Conservation (phyloP, 1,140 invertebrate genomes). For the Pseudobourletiella spinata region DNA sequence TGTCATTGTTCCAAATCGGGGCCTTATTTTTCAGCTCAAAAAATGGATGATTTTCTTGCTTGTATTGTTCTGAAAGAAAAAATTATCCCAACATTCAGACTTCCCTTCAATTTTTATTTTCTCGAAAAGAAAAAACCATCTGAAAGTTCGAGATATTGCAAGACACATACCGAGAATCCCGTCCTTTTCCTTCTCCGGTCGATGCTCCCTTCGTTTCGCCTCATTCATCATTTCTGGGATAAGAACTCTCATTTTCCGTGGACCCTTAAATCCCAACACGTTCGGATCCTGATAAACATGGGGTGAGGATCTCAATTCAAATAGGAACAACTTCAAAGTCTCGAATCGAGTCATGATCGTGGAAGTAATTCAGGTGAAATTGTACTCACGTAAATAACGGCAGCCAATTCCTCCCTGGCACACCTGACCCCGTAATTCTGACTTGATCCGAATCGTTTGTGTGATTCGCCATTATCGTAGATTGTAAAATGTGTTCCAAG, state of each 20-base stretch:
- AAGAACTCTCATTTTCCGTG: slow-evolving; percentile 95
- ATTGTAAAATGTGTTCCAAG: slow-evolving; percentile 94
- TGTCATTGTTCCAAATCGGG: slow-evolving; percentile 98
- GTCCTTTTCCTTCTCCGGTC: slow-evolving; percentile 66
- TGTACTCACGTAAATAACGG: slow-evolving; percentile 76
- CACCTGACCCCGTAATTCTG: slow-evolving; percentile 41
- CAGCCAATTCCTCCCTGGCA: slow-evolving; percentile 79
- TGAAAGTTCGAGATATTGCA: neutral
- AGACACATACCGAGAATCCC: slow-evolving; percentile 59
- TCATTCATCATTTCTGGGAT: slow-evolving; percentile 85
- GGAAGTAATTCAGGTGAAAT: too few species aligned
- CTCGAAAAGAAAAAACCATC: neutral
- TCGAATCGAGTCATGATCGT: too few species aligned
- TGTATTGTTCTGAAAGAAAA: neutral
- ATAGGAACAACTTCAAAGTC: too few species aligned
- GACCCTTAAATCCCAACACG: slow-evolving; percentile 95
- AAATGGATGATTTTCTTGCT: slow-evolving; percentile 3
- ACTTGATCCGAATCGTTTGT: slow-evolving; percentile 34
- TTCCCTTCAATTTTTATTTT: neutral
- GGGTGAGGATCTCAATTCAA: too few species aligned
- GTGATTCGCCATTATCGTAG: slow-evolving; percentile 77
- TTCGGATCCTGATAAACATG: slow-evolving; percentile 77
- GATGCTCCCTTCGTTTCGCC: slow-evolving; percentile 64
- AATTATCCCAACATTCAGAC: neutral
- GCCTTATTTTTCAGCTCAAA: slow-evolving; percentile 90